A percentile compares a stretch with the other conserved stretches of the same genome.
Conservation (phyloP, 2,113 vertebrate species). For the Cariama cristata region DNA sequence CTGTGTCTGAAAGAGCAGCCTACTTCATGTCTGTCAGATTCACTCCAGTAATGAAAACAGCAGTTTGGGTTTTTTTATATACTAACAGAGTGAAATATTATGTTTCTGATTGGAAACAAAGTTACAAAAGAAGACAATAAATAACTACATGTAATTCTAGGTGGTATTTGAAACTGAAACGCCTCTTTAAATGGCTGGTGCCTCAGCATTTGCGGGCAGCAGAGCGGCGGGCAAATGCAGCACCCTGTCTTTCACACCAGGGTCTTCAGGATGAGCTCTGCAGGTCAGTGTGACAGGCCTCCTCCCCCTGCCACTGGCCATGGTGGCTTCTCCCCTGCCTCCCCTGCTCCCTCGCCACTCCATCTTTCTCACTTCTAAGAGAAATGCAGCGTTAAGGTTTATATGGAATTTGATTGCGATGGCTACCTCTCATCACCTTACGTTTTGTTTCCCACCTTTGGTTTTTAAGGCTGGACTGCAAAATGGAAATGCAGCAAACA, state of each 20-base stretch:
- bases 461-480: not conserved
- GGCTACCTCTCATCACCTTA: not conserved
- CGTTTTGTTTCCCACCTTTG: not conserved
- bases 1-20: not conserved
- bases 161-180: not conserved
- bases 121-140: not conserved
- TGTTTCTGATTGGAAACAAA: not conserved
- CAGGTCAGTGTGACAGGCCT: not conserved
- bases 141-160: not conserved
- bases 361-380: not conserved
- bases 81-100: not conserved
- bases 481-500: not conserved
- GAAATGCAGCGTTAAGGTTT: not conserved
- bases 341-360: not conserved
- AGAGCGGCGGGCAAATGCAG: not conserved
- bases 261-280: not conserved
- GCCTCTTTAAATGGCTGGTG: not conserved
- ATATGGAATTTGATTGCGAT: not conserved
- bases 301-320: accelerated
- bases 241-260: not conserved
- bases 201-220: not conserved
- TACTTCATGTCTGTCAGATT: not conserved
- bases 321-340: not conserved
- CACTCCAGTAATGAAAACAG: not conserved
- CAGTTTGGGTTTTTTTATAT: not conserved